Conservation (phyloP, 2,797 vertebrate species). For the Hirundo rustica region DNA sequence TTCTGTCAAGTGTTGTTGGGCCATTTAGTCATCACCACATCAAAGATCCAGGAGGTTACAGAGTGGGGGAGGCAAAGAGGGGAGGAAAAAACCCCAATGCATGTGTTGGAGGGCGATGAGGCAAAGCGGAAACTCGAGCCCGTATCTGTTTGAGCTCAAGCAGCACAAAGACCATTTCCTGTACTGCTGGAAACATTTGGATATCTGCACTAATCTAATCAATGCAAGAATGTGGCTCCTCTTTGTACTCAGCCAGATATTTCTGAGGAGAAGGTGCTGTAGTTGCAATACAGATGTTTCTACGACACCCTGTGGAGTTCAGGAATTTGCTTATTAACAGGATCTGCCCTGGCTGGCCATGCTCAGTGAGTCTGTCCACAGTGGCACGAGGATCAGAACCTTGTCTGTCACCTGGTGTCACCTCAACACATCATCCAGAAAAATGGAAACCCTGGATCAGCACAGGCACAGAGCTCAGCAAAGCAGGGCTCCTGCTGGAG, state of each 20-base stretch:
- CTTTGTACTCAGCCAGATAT: conserved; percentile 67
- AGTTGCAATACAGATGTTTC: conserved; percentile 65
- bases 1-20: not conserved
- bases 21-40: conserved; percentile 38
- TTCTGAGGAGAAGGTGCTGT: conserved; percentile 56
- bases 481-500: not conserved
- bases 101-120: conserved; percentile 15
- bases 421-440: not conserved
- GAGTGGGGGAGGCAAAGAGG: not conserved
- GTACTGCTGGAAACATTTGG: conserved; percentile 61
- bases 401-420: not conserved
- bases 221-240: conserved; percentile 67
- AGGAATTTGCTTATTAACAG: conserved; percentile 45
- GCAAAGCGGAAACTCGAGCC: conserved; percentile 40
- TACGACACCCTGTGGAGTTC: conserved; percentile 31
- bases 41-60: conserved; percentile 52
- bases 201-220: conserved; percentile 70
- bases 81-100: not conserved
- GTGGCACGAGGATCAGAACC: not conserved
- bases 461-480: not conserved
- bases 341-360: conserved; percentile 12
- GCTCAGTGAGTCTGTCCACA: conserved; percentile 25
- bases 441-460: not conserved
- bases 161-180: conserved; percentile 63
- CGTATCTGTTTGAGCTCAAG: conserved; percentile 15